These are phyloP conservation scores for Sinelater perroti DNA, from an alignment of 2,888 invertebrate genomes.

Conservation along the genomic window DNA sequence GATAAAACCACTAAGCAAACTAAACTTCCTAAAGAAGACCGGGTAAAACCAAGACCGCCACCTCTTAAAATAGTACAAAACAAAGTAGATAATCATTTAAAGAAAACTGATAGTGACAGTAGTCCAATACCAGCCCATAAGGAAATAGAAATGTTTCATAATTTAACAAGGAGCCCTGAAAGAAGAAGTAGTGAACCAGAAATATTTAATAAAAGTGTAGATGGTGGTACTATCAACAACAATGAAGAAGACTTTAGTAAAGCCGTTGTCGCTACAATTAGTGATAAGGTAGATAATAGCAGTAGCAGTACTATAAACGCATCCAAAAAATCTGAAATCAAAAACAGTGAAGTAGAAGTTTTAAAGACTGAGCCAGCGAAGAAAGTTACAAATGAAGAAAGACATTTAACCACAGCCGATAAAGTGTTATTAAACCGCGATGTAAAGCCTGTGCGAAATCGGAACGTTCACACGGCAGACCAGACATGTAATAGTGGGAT, in stretches of 20 bases:
- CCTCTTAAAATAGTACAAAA: slow-evolving; percentile 8
- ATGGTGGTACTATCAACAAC: neutral
- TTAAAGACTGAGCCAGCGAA: slow-evolving; percentile 50
- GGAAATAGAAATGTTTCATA: slow-evolving; percentile 74
- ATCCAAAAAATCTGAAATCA: too few species aligned
- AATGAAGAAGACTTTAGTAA: too few species aligned
- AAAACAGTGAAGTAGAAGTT: too few species aligned
- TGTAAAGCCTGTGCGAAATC: slow-evolving; percentile 8
- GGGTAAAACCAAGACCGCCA: slow-evolving; percentile 5
- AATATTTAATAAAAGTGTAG: too few species aligned
- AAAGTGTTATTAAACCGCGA: slow-evolving; percentile 30
- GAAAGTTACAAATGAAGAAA: slow-evolving; percentile 23
- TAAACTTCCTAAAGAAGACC: neutral
- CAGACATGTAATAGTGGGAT: slow-evolving; percentile 18
- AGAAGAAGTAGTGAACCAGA: slow-evolving; percentile 27
- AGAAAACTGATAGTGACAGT: neutral
- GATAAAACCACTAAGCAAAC: neutral
- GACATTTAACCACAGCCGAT: slow-evolving; percentile 39
- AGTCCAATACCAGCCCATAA: slow-evolving; percentile 65
- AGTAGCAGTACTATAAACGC: too few species aligned
- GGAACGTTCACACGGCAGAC: slow-evolving; percentile 42
- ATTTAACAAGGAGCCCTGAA: slow-evolving; percentile 71
- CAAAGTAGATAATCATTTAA: neutral
- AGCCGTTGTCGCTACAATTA: too few species aligned
- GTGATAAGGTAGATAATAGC: too few species aligned